A percentile compares a stretch with the other conserved stretches of the same genome.
Conservation (phyloP, 2,888 invertebrate genomes). For the Pyrrhosoma nymphula region DNA sequence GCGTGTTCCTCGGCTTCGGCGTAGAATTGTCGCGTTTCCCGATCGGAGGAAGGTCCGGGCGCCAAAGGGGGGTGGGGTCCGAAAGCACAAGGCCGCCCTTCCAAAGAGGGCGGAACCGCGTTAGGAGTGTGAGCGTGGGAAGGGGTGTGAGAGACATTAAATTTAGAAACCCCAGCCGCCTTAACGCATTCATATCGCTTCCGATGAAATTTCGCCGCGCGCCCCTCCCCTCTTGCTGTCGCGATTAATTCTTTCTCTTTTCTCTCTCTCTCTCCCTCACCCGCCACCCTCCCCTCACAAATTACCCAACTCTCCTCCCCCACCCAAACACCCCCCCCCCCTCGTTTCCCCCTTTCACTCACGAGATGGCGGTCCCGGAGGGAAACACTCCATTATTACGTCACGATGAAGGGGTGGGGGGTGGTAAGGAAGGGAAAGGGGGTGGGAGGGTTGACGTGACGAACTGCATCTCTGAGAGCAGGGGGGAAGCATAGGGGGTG, state of each 20-base stretch:
- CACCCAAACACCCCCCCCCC: neutral
- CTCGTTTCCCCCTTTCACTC: neutral
- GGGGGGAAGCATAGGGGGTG: neutral
- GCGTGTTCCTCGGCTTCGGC: neutral
- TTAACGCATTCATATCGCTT: neutral
- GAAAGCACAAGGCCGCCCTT: neutral
- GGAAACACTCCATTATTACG: constrained; percentile 7
- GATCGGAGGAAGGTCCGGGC: neutral
- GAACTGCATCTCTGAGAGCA: neutral
- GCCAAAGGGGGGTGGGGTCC: neutral
- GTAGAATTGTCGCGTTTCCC: neutral
- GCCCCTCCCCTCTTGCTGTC: neutral
- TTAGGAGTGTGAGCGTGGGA: neutral
- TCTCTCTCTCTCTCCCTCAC: neutral
- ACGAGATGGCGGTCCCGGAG: neutral
- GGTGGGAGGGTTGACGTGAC: neutral
- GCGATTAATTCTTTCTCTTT: neutral
- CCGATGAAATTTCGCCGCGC: neutral
- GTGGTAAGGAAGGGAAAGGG: neutral
- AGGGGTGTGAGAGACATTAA: neutral
- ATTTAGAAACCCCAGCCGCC: neutral
- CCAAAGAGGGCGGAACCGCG: neutral
- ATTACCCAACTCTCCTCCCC: neutral
- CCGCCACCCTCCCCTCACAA: neutral
- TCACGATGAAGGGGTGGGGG: neutral